Evolutionary conservation across 2,797 vertebrate genomes (phyloP).

Genomic region (Luscinia luscinia): DNA sequence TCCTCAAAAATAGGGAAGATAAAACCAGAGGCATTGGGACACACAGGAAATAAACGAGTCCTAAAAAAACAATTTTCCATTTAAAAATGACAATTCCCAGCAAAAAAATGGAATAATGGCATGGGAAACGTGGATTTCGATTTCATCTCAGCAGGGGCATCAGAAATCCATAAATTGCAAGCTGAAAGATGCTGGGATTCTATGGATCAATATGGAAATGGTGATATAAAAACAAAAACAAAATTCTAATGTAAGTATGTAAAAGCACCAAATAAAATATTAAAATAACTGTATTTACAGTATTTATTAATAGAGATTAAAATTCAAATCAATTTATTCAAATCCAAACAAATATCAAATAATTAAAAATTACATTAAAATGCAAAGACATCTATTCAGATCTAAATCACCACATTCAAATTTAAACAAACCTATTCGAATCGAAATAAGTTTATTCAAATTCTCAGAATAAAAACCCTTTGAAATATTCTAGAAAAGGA

Average conservation of each 20-base stretch:
- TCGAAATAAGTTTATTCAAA: fast-evolving
- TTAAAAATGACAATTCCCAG: not conserved
- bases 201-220: not conserved
- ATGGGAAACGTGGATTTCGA: fast-evolving
- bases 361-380: too few species aligned
- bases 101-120: fast-evolving
- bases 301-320: not conserved
- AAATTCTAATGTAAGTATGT: too few species aligned
- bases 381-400: fast-evolving
- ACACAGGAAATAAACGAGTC: fast-evolving
- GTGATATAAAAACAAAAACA: not conserved
- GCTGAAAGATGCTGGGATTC: not conserved
- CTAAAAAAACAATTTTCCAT: not conserved
- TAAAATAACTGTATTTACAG: not conserved
- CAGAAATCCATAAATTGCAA: not conserved
- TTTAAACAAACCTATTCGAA: not conserved
- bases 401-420: fast-evolving
- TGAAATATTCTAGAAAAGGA: fast-evolving
- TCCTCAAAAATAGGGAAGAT: not conserved
- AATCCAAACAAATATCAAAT: not conserved
- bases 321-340: too few species aligned
- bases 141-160: not conserved
- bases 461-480: fast-evolving
- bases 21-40: not conserved
- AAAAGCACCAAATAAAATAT: not conserved